Base-by-base conservation (phyloP, 1,140 invertebrate genomes). In the Sycophaga agraensis region DNA sequence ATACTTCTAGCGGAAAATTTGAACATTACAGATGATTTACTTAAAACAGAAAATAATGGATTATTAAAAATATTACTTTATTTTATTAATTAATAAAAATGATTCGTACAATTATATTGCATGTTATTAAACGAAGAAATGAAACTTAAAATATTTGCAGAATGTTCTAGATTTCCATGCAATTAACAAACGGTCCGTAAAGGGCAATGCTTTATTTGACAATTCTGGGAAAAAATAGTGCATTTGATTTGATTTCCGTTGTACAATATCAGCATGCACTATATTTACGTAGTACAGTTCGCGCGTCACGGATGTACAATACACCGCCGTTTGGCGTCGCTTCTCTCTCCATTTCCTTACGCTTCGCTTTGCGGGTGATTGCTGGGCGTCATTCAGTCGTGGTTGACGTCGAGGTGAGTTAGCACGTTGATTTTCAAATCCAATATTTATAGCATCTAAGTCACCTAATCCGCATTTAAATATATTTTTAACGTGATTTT, bases 281-380 rank as follows among this genome's bases (percentile, higher is more conserved):
- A n/a, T n/a, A n/a, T n/a, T 49, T 8, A 31, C 46, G 46, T 49
- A 49, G 46, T 49, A 19, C 4, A 17, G 17, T 17, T 9, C 1
- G 46, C 8, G 46, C 46, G 46, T 49, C 46, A 49, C 46, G 46
- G 46, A 49, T 49, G 46, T 49, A 4, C 24, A 11, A 16, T 49
- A 16, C 19, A 11, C 7, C 46, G 46, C n/a, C 26, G 14, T 9
- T 31, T 12, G 46, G 46, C 26, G 28, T 31, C 46, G 9, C 26
- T 49, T 49, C 22, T 4, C 24, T 17, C 46, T n/a, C 24, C 26
- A 17, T 49, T 4, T 1, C 26, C 28, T 17, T 49, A n/a, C n/a
- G n/a, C n/a, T n/a, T n/a, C n/a, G n/a, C n/a, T n/a, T n/a, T n/a
- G n/a, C n/a, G n/a, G n/a, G n/a, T n/a, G n/a, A n/a, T n/a, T n/a